Base-by-base conservation (phyloP, 2,797 vertebrate species). In the Anolis apletophallus region DNA sequence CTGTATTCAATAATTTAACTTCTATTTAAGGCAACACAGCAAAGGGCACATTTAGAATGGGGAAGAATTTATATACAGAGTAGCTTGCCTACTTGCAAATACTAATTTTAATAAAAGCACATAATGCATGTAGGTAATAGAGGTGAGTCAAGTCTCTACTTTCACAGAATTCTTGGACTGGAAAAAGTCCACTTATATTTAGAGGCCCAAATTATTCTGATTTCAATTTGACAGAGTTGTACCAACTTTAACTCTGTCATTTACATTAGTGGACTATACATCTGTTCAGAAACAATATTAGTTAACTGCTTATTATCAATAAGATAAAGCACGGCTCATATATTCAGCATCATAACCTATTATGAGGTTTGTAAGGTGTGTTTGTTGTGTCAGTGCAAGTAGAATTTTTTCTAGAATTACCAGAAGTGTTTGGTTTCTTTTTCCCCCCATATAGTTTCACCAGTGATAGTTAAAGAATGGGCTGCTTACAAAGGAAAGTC, bases 401-500 rank as follows among this genome's bases (percentile, higher is more conserved):
- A 50, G 26, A 78, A 83, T 5, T 12, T 29, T 50, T 3, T 29
- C 77, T 23, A 26, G 71, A 83, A 71, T 72, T 19, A 13, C 59
- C 86, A 40, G 84, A 76, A 85, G 54, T 85, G 19, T 68, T 80
- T 0, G 26, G 5, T 57, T 74, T 23, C 26, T 93, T 88, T 80
- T 34, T 89, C 90, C 88, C 64, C 0, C 88, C 90, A 81, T 92
- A 8, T 90, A 99, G 98, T 98, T 92, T 96, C 97, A 50, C 97
- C 97, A 0, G 98, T 99, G 92, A 97, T 99, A 91, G 96, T 99
- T 92, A 99, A 99, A 91, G 98, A 99, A 95, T 99, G 98, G 98
- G 98, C 97, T 61, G 98, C 98, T 93, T 99, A 98, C 96, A 99
- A 99, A 94, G 98, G 98, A 87, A 99, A 99, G 91, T 98, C 98